Evolutionary conservation across 2,888 invertebrate genomes (phyloP).

Genomic region (Agrotis clavis): DNA sequence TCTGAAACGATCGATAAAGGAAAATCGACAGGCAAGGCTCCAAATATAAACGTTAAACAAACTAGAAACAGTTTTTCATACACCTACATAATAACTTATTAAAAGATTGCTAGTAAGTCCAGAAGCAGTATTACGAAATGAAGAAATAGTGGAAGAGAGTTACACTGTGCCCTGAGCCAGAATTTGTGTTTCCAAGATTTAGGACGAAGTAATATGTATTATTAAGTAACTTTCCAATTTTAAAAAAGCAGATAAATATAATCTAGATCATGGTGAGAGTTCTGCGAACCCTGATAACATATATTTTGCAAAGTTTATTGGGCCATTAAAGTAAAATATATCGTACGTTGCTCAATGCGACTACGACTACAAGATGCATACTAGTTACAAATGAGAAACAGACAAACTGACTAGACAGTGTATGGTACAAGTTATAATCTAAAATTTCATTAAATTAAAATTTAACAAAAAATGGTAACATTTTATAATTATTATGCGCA

Average conservation of each 20-base stretch:
- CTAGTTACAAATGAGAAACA: conserved; percentile 58
- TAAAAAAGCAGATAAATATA: conserved; percentile 1
- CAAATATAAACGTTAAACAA: not conserved
- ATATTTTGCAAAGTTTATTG: conserved; percentile 49
- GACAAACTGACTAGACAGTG: conserved; percentile 55
- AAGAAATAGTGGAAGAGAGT: too few relatives aligned
- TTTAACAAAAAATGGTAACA: not conserved
- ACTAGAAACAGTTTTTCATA: not conserved
- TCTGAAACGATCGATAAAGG: conserved; percentile 9
- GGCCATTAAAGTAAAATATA: conserved; percentile 36
- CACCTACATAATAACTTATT: not conserved
- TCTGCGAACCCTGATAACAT: conserved; percentile 24
- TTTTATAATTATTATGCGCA: too few relatives aligned
- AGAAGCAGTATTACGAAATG: not conserved
- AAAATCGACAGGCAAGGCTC: conserved; percentile 3
- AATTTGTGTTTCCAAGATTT: too few relatives aligned
- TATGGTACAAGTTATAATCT: conserved; percentile 32
- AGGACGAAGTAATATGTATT: too few relatives aligned
- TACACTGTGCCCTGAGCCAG: too few relatives aligned
- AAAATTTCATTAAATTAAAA: not conserved
- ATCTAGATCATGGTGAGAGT: conserved; percentile 11
- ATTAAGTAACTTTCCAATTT: conserved; percentile 5
- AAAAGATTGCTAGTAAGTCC: not conserved
- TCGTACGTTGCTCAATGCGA: conserved; percentile 47
- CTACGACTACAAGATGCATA: conserved; percentile 48